phyloP scores from a whole-genome alignment of 1,140 invertebrate genomes.

The Drosophila bocqueti region DNA sequence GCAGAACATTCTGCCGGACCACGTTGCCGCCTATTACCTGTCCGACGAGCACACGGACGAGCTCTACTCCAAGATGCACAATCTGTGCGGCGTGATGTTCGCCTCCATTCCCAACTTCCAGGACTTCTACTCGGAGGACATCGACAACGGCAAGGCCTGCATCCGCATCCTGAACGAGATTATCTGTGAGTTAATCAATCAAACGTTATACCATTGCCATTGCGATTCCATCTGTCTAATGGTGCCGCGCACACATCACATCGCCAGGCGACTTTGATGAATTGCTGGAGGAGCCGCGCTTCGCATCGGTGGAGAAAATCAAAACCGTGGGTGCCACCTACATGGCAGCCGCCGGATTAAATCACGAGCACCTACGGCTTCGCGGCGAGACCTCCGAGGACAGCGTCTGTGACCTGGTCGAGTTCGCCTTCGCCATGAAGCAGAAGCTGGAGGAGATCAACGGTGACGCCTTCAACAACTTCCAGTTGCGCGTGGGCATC shows the following conservation, averaged over 20 bases:
- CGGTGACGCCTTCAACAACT: slow-evolving; percentile 98
- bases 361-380: slow-evolving; percentile 89
- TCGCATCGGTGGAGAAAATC: slow-evolving; percentile 98
- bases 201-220: slow-evolving; percentile 15
- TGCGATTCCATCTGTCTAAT: slow-evolving; percentile 40
- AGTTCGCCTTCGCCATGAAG: slow-evolving; percentile 97
- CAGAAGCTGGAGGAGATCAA: slow-evolving; percentile 96
- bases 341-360: slow-evolving; percentile 99
- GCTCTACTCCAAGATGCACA: slow-evolving; percentile 96
- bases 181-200: slow-evolving; percentile 87
- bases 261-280: slow-evolving; percentile 93
- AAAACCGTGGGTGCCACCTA: slow-evolving; percentile 99
- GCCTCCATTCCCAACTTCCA: slow-evolving; percentile 99
- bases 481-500: slow-evolving; percentile 96
- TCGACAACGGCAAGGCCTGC: slow-evolving; percentile 98
- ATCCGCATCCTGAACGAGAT: slow-evolving; percentile 99
- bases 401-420: slow-evolving; percentile 94
- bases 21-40: slow-evolving; percentile 97
- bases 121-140: slow-evolving; percentile 99
- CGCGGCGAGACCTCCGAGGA: slow-evolving; percentile 87
- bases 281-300: slow-evolving; percentile 94
- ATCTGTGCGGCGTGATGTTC: slow-evolving; percentile 98
- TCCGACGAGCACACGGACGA: slow-evolving; percentile 91
- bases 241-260: slow-evolving; percentile 15
- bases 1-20: slow-evolving; percentile 96